These are phyloP conservation scores for Dolichotis patagonum DNA, from an alignment of 2,113 vertebrate genomes.

Conservation along the genomic window DNA sequence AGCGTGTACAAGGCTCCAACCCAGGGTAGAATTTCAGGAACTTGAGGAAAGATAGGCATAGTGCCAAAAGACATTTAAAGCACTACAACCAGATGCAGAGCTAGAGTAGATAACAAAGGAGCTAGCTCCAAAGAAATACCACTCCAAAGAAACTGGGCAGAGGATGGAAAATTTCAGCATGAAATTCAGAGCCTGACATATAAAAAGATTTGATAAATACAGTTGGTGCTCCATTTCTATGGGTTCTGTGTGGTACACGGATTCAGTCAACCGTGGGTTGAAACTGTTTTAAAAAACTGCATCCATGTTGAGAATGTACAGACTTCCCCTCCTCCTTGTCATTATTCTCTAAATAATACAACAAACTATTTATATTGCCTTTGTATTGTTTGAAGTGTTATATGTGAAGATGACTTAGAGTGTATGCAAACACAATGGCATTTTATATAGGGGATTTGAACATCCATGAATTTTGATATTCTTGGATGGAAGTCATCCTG, in stretches of 20 bases:
- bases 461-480: neutral
- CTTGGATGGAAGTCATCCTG: neutral
- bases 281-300: neutral
- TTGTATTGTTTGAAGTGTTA: neutral
- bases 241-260: neutral
- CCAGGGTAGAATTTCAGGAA: neutral
- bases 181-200: neutral
- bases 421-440: neutral
- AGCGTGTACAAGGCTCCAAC: neutral
- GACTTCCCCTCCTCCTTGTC: neutral
- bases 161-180: slow-evolving; percentile 16
- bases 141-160: neutral
- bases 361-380: neutral
- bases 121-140: neutral
- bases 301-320: neutral
- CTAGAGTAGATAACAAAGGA: slow-evolving; percentile 25
- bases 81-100: neutral
- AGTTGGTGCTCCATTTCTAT: neutral
- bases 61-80: neutral
- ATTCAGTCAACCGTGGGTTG: neutral
- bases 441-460: neutral
- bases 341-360: neutral
- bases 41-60: slow-evolving; percentile 17
- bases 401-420: neutral
- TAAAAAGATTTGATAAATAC: neutral